Evolutionary conservation across 2,797 vertebrate species (phyloP).

Genomic region (Ptychadena robeensis): DNA sequence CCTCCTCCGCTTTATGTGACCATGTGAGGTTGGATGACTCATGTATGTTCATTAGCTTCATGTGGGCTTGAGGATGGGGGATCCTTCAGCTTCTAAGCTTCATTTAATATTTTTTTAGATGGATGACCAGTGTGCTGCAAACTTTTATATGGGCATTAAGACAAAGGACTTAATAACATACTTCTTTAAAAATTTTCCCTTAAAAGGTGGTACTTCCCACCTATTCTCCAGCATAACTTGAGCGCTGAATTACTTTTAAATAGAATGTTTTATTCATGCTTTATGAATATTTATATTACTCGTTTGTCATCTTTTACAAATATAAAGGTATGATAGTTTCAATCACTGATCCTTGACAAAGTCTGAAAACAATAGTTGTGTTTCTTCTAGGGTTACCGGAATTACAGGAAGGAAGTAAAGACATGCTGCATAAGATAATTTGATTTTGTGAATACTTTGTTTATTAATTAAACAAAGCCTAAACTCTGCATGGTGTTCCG

Average conservation of each 20-base stretch:
- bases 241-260: neutral
- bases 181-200: too few relatives aligned
- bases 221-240: too few relatives aligned
- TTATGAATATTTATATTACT: constrained; percentile 1
- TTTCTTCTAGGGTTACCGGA: constrained; percentile 9
- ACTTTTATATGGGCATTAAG: too few relatives aligned
- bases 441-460: constrained; percentile 17
- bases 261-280: neutral
- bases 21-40: too few relatives aligned
- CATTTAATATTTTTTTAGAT: too few relatives aligned
- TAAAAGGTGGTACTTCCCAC: too few relatives aligned
- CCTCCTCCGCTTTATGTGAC: too few relatives aligned
- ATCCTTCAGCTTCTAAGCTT: too few relatives aligned
- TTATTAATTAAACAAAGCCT: constrained; percentile 37
- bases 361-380: neutral
- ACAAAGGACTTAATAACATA: too few relatives aligned
- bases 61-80: too few relatives aligned
- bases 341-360: constrained; percentile 8
- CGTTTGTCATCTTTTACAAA: neutral
- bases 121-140: too few relatives aligned
- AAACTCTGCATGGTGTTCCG: constrained; percentile 13
- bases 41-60: too few relatives aligned
- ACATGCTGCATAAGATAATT: constrained; percentile 1
- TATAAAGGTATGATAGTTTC: neutral
- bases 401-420: neutral